Conservation (phyloP, 2,888 invertebrate genomes). For the Oegoconia quadripuncta region DNA sequence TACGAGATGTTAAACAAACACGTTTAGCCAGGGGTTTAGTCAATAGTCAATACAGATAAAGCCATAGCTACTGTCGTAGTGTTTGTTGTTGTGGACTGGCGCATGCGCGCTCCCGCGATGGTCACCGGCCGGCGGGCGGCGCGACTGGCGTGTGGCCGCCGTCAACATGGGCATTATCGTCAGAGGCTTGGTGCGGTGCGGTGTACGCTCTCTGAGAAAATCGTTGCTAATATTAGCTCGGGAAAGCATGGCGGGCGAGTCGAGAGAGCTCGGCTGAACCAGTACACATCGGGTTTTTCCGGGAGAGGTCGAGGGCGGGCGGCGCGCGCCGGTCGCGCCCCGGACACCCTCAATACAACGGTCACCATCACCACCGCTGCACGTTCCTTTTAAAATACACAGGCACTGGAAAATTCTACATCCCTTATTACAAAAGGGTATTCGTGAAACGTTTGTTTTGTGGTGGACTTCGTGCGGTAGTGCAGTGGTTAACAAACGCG, state of each 20-base stretch:
- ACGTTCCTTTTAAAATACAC: constrained; percentile 25
- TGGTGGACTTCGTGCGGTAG: not conserved
- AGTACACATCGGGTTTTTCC: constrained; percentile 42
- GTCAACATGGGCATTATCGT: too few relatives aligned
- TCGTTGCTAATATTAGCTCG: constrained; percentile 52
- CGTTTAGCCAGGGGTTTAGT: constrained; percentile 31
- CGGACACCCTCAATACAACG: constrained; percentile 40
- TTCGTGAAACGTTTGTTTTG: not conserved
- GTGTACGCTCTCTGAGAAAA: constrained; percentile 46
- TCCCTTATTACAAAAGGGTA: not conserved
- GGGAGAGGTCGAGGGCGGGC: constrained; percentile 61
- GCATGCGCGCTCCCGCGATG: constrained; percentile 50
- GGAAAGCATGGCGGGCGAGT: constrained; percentile 26
- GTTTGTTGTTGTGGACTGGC: constrained; percentile 47
- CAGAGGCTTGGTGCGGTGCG: constrained; percentile 33
- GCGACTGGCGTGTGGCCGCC: constrained; percentile 22
- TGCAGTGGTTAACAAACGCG: not conserved
- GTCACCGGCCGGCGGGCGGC: constrained; percentile 21
- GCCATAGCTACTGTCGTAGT: constrained; percentile 22
- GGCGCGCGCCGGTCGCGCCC: constrained; percentile 58
- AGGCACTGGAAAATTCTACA: not conserved
- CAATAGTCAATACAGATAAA: constrained; percentile 44
- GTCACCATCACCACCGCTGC: constrained; percentile 30
- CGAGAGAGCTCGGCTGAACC: constrained; percentile 16
- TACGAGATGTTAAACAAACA: too few relatives aligned